Evolutionary conservation across 2,797 vertebrate genomes (phyloP), one percentile per base, ranked within the genome.

Genomic region (Pampus argenteus): DNA sequence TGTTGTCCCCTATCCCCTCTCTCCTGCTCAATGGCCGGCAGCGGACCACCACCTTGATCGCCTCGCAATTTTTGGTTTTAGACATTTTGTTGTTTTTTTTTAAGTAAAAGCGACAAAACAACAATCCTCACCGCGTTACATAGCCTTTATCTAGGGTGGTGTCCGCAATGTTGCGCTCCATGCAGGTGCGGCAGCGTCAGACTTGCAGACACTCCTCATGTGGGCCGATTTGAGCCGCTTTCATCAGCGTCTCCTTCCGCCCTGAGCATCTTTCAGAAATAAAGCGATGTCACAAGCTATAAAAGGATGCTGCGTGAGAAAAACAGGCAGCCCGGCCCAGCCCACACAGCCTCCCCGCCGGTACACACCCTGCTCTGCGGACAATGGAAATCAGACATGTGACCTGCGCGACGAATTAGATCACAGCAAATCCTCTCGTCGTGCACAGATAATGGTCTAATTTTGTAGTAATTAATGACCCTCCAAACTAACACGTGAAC

Each of bases 21-120:
- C 88, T 95, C 77, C 94, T 89, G 94, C 84, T 96, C 85, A 96
- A 82, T 9, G 98, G 97, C 69, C 98, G 96, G 92, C 97, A 98
- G 70, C 98, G 95, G 66, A 97, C 97, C 94, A 98, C 98, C 94
- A 99, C 98, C 95, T 93, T 94, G 15, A 99, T 95, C 63, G 97
- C 93, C 93, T 99, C 97, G 76, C 91, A 88, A 18, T 92, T 92
- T 87, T 95, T 96, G 75, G 71, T 76, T 88, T 95, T 95, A 54
- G 95, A 95, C 95, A 95, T 95, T 72, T 76, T 66, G 34, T 25
- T 31, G 51, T 34, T 31, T 31, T 31, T 36, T 36, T 40, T 40
- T 40, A 1, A 15, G 4, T 3, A 55, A 61, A 31, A 48, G 71
- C 42, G 34, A 11, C n/a, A 22, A 56, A 61, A 22, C 11, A 72